Base-by-base conservation (phyloP, 2,113 vertebrate species). In the Cynoglossus semilaevis region DNA sequence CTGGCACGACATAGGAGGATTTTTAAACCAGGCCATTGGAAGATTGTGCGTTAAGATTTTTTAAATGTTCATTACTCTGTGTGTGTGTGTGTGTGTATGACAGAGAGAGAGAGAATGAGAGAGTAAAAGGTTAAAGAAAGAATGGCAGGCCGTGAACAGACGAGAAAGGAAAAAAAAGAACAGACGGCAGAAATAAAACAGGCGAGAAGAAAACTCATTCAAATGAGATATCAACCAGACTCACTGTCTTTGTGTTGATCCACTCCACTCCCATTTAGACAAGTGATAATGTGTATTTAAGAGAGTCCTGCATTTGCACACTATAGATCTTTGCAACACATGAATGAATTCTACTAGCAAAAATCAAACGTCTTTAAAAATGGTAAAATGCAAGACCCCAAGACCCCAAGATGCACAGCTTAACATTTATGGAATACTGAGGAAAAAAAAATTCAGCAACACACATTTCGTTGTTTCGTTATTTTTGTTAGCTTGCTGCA, bases 241-340 rank as follows among this genome's bases (percentile, higher is more conserved):
- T 72, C 64, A 63, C 70, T 63, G 78, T 80, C 74, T 81, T 71
- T 76, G 69, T 76, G 85, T 86, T 76, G 80, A 87, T 86, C 81
- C 65, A 70, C 58, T 67, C 72, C 55, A 61, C 67, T 80, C 59
- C 73, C 80, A 75, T 84, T 60, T 79, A 77, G 77, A 79, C 75
- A 73, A 29, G 44, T 75, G 65, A 79, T 74, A 71, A 61, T 56
- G 18, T 67, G 55, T 58, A 69, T 71, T 35, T 43, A 15, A 22
- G 37, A 29, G 56, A 56, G 60, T 55, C 44, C 56, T 76, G 55
- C 59, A 55, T 59, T 37, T 57, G 29, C 22, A 29, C 38, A 66
- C 22, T 44, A 40, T 42, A 7, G 40, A 22, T n/a, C n/a, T n/a
- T n/a, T n/a, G n/a, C n/a, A n/a, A n/a, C n/a, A n/a, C n/a, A n/a